Evolutionary conservation across 2,797 vertebrate species (phyloP).

Genomic region (Muscicapa striata): DNA sequence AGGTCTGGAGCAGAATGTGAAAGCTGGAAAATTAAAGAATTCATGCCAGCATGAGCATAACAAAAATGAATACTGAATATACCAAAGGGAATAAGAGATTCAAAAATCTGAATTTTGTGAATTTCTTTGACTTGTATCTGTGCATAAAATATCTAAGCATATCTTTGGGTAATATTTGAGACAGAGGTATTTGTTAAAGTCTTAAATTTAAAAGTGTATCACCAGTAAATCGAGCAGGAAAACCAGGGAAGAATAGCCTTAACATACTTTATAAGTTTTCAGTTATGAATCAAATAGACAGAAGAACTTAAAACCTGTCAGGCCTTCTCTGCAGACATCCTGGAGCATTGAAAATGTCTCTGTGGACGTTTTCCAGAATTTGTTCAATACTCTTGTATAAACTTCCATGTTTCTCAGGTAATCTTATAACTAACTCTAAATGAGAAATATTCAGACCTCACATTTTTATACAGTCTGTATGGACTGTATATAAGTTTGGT

Average conservation of each 20-base stretch:
- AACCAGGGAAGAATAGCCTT: background rate
- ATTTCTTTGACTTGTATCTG: background rate
- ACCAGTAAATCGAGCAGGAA: background rate
- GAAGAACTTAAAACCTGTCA: background rate
- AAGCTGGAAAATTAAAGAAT: slow-evolving; percentile 2
- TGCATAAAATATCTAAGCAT: slow-evolving; percentile 6
- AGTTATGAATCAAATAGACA: background rate
- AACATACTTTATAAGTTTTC: background rate
- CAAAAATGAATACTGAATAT: background rate
- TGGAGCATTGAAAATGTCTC: background rate
- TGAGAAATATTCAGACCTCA: background rate
- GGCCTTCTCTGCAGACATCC: background rate
- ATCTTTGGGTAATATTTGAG: slow-evolving; percentile 22
- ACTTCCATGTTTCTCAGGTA: background rate
- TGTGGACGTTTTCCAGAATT: background rate
- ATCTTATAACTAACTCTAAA: background rate
- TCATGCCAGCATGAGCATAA: background rate
- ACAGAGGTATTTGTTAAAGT: background rate
- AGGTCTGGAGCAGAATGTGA: background rate
- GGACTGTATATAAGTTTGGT: background rate
- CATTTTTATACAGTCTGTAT: background rate
- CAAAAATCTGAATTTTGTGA: background rate
- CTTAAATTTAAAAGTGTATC: background rate
- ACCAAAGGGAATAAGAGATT: background rate
- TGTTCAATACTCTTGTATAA: background rate